Conservation (phyloP, 2,113 vertebrate species). For the Cyprichromis sp. region DNA sequence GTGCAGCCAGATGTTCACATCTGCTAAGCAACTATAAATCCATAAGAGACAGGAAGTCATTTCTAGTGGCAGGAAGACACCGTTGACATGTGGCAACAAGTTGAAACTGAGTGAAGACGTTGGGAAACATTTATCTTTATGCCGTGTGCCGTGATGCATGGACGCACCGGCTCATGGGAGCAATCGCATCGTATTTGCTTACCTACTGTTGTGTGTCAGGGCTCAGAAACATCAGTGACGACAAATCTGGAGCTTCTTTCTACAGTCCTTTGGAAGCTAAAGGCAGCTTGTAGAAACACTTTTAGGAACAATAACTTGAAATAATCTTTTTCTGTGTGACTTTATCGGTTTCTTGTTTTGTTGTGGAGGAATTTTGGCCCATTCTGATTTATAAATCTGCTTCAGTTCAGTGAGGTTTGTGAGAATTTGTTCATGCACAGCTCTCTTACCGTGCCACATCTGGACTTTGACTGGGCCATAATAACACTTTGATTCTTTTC, state of each 20-base stretch:
- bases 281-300: background rate
- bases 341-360: background rate
- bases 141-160: background rate
- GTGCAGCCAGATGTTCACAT: background rate
- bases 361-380: background rate
- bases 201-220: background rate
- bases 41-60: background rate
- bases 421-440: background rate
- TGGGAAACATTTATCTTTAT: background rate
- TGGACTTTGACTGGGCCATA: background rate
- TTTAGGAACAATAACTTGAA: background rate
- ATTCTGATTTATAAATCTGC: background rate
- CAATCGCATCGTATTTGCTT: background rate
- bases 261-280: background rate
- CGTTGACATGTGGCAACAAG: background rate
- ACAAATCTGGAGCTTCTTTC: background rate
- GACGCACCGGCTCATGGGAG: background rate
- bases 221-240: background rate
- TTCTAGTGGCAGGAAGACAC: background rate
- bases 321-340: background rate
- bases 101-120: background rate
- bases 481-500: background rate
- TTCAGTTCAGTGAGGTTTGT: background rate
- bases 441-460: background rate
- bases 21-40: background rate